Evolutionary conservation across 2,797 vertebrate species (phyloP).

Genomic region (Diglossa cyanea): DNA sequence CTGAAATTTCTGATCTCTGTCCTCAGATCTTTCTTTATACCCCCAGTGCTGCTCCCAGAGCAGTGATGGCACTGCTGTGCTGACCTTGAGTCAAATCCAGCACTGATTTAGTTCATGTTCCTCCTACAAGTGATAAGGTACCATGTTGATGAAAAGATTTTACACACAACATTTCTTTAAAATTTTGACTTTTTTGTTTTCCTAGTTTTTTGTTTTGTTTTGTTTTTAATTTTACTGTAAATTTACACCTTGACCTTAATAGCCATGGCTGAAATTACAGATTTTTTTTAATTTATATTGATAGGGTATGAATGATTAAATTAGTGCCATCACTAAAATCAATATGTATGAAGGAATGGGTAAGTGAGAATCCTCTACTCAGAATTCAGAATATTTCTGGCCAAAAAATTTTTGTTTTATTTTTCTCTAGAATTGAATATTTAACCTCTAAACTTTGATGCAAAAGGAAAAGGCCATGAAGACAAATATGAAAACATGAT

Average conservation of each 20-base stretch:
- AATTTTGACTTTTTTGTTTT: not conserved
- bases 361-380: not conserved
- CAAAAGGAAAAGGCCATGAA: not conserved
- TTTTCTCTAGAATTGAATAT: not conserved
- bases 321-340: not conserved
- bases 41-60: not conserved
- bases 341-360: not conserved
- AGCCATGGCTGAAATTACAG: not conserved
- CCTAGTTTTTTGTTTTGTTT: not conserved
- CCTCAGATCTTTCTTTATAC: not conserved
- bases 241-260: not conserved
- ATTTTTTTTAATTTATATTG: rapidly evolving
- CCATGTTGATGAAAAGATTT: not conserved
- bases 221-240: not conserved
- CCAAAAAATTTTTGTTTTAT: not conserved
- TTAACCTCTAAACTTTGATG: not conserved
- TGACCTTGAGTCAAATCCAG: not conserved
- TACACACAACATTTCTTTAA: not conserved
- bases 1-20: not conserved
- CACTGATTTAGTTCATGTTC: not conserved
- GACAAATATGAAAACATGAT: not conserved
- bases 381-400: not conserved
- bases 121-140: not conserved
- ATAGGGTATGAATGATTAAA: not conserved
- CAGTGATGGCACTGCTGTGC: not conserved